These are phyloP conservation scores for Odontomyia ornata DNA, from an alignment of 2,888 invertebrate species.

Conservation along the genomic window DNA sequence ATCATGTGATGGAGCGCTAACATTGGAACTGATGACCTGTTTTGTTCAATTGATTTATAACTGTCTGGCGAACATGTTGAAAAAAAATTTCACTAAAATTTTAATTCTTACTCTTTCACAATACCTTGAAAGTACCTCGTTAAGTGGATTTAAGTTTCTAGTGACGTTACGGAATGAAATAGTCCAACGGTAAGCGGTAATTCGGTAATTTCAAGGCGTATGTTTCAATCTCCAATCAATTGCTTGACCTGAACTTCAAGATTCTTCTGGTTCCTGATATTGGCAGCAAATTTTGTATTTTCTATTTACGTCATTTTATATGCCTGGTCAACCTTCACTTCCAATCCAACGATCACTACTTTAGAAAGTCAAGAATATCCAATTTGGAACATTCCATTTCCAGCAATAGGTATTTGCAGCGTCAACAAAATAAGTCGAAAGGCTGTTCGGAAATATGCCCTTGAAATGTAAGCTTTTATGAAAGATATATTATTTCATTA, in stretches of 20 bases:
- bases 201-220: too few relatives aligned
- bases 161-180: not conserved
- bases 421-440: conserved; percentile 68
- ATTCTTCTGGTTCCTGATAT: conserved; percentile 56
- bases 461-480: conserved; percentile 63
- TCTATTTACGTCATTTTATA: conserved; percentile 54
- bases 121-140: conserved; percentile 44
- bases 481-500: not conserved
- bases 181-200: conserved; percentile 12
- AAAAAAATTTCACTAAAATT: not conserved
- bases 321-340: conserved; percentile 54
- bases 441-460: conserved; percentile 59
- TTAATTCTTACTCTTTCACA: conserved; percentile 41
- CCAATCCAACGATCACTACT: conserved; percentile 64
- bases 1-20: too few relatives aligned
- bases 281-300: conserved; percentile 52
- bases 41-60: not conserved
- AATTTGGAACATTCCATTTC: conserved; percentile 67
- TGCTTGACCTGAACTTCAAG: conserved; percentile 50
- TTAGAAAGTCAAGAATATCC: conserved; percentile 65
- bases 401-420: conserved; percentile 69
- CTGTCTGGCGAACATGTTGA: not conserved
- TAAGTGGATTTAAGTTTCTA: conserved; percentile 46
- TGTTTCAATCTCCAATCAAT: too few relatives aligned
- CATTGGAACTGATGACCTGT: too few relatives aligned